These are phyloP conservation scores for Rhopalosiphum maidis DNA, from an alignment of 1,140 invertebrate species.

Conservation along the genomic window DNA sequence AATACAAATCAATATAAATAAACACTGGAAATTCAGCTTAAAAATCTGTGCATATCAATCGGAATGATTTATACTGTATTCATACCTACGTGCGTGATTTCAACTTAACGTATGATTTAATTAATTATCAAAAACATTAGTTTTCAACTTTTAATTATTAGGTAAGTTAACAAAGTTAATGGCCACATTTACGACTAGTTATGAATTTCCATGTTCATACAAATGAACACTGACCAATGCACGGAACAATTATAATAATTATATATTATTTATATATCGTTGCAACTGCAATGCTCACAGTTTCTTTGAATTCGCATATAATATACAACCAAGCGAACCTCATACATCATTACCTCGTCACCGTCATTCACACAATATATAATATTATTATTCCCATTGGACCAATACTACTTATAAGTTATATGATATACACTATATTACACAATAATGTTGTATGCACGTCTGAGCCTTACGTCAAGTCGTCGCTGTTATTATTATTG, in stretches of 20 bases:
- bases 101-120: not conserved
- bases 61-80: not conserved
- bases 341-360: not conserved
- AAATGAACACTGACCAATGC: not conserved
- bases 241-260: too few relatives aligned
- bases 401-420: not conserved
- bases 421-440: not conserved
- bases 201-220: not conserved
- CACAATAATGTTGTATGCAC: not conserved
- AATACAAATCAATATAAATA: not conserved
- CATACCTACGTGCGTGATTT: not conserved
- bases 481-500: not conserved
- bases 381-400: not conserved
- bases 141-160: too few relatives aligned
- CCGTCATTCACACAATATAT: not conserved
- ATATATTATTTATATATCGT: too few relatives aligned
- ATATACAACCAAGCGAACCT: not conserved
- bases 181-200: not conserved
- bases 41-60: not conserved
- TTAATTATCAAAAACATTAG: not conserved
- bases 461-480: not conserved
- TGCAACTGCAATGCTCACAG: too few relatives aligned
- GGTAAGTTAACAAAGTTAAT: too few relatives aligned
- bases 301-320: not conserved
- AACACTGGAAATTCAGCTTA: not conserved